These are phyloP conservation scores for Pollimyrus isidori DNA, from an alignment of 2,113 vertebrate species.

Conservation along the genomic window DNA sequence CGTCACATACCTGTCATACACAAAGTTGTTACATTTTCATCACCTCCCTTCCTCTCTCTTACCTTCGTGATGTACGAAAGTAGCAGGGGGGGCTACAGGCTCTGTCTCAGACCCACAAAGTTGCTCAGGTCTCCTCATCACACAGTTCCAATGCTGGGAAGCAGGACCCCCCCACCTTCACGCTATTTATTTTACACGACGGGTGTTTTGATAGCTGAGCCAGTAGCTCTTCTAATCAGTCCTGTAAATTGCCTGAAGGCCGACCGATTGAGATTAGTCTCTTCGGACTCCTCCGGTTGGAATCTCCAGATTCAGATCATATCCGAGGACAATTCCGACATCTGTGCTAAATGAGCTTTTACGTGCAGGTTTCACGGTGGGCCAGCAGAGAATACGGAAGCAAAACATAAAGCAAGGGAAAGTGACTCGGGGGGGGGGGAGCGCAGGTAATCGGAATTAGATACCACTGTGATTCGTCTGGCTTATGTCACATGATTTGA, in stretches of 20 bases:
- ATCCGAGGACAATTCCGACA: not conserved
- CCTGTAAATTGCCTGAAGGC: not conserved
- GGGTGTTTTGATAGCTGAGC: not conserved
- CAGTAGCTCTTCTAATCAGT: not conserved
- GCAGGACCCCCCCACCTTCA: not conserved
- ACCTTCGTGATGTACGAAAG: not conserved
- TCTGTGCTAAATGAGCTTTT: not conserved
- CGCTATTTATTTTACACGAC: not conserved
- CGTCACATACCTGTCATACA: not conserved
- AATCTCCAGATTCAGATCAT: not conserved
- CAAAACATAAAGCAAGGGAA: not conserved
- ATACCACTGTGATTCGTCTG: not conserved
- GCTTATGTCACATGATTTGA: not conserved
- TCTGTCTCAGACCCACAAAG: not conserved
- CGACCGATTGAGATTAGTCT: not conserved
- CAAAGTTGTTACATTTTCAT: slow-evolving; percentile 11
- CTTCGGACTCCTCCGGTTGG: not conserved
- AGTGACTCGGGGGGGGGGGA: not conserved
- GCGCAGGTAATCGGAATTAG: not conserved
- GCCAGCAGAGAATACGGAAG: not conserved
- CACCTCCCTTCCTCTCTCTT: not conserved
- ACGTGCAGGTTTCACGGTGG: not conserved
- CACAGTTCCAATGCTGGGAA: not conserved
- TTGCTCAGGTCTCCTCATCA: not conserved
- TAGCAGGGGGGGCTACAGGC: not conserved